These are phyloP conservation scores for Drosophila gaucha DNA, from an alignment of 2,888 invertebrate species.

Conservation along the genomic window DNA sequence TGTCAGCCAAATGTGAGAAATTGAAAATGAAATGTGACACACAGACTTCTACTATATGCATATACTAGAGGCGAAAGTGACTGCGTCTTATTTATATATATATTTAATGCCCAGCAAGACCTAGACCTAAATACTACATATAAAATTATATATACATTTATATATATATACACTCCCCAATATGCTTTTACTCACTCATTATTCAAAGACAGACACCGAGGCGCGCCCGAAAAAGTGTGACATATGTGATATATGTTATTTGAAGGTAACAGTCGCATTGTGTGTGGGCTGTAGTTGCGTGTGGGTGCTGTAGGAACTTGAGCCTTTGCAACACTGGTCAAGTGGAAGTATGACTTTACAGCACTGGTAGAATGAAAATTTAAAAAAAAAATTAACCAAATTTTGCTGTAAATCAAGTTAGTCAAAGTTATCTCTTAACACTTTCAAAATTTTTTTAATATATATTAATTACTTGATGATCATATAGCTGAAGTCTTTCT, in stretches of 20 bases:
- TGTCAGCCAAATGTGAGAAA: constrained; percentile 42
- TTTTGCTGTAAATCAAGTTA: too few species aligned
- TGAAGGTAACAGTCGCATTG: neutral
- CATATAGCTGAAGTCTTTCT: too few species aligned
- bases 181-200: constrained; percentile 28
- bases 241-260: constrained; percentile 26
- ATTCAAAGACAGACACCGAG: constrained; percentile 49
- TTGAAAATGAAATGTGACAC: constrained; percentile 53
- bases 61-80: neutral
- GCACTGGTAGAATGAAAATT: too few species aligned
- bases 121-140: constrained; percentile 56
- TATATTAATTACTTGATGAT: too few species aligned
- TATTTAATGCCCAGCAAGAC: constrained; percentile 43
- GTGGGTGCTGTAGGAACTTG: too few species aligned
- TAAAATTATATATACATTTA: constrained; percentile 22
- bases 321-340: constrained; percentile 26
- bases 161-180: constrained; percentile 18
- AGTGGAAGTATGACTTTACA: neutral
- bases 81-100: constrained; percentile 25
- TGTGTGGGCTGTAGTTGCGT: constrained; percentile 1
- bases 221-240: constrained; percentile 38
- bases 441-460: too few species aligned
- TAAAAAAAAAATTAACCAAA: too few species aligned
- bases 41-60: constrained; percentile 12
- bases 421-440: too few species aligned